A percentile compares a stretch with the other conserved stretches of the same genome.
Evolutionary conservation across 2,113 vertebrate genomes (phyloP).

Genomic region (Semnornis frantzii): DNA sequence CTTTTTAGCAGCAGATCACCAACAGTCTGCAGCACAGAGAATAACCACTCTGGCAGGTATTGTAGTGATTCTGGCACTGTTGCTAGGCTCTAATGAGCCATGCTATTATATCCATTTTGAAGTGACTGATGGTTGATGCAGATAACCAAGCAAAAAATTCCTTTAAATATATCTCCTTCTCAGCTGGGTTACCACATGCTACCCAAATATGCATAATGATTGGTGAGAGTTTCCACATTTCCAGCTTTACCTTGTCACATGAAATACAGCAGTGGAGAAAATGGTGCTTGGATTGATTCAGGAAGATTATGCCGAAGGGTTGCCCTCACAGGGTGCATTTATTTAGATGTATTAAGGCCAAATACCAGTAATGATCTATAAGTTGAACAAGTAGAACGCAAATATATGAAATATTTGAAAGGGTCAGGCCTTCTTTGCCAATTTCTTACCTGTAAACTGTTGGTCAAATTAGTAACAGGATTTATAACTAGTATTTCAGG

Average conservation of each 20-base stretch:
- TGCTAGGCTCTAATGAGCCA: not conserved
- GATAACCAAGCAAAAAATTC: not conserved
- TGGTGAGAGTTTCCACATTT: not conserved
- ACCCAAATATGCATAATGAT: not conserved
- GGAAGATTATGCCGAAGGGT: not conserved
- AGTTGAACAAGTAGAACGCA: not conserved
- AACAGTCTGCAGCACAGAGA: not conserved
- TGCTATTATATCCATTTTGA: not conserved
- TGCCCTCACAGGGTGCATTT: not conserved
- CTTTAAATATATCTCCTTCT: not conserved
- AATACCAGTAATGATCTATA: not conserved
- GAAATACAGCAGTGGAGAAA: not conserved
- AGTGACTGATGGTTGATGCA: not conserved
- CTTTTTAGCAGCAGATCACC: not conserved
- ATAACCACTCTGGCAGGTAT: not conserved
- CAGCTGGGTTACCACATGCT: not conserved
- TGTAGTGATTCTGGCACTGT: not conserved
- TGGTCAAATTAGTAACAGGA: not conserved
- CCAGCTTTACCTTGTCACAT: not conserved
- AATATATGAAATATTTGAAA: not conserved
- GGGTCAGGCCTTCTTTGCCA: not conserved
- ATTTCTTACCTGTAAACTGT: not conserved
- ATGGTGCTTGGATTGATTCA: not conserved
- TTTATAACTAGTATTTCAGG: not conserved
- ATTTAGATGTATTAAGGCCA: not conserved